Conservation (phyloP, 2,113 vertebrate species). For the Ameiurus melas region DNA sequence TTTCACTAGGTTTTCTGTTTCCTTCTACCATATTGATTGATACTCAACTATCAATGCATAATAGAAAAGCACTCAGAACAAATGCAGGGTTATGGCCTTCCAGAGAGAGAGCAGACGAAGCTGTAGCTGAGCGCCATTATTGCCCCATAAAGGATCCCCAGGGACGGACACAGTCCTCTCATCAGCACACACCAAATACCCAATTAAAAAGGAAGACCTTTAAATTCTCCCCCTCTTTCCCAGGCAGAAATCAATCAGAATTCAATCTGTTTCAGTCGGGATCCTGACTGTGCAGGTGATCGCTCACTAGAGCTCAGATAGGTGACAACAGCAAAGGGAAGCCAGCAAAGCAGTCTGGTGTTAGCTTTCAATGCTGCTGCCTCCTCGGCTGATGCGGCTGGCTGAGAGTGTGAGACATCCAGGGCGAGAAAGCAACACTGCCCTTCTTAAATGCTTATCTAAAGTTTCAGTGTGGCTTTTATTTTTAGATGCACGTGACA, state of each 20-base stretch:
- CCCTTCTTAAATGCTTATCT: constrained; percentile 44
- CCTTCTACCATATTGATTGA: constrained; percentile 80
- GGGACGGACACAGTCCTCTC: constrained; percentile 76
- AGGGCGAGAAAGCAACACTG: constrained; percentile 48
- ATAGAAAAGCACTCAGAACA: constrained; percentile 85
- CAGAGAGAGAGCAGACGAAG: constrained; percentile 75
- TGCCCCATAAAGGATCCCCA: constrained; percentile 81
- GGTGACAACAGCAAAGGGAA: constrained; percentile 79
- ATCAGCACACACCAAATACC: constrained; percentile 84
- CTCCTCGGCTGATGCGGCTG: constrained; percentile 59
- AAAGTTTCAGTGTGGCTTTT: constrained; percentile 42
- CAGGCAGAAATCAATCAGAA: constrained; percentile 81
- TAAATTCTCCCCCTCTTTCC: constrained; percentile 80
- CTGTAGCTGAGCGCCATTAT: constrained; percentile 79
- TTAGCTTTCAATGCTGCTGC: constrained; percentile 70
- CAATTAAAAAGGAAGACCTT: constrained; percentile 81
- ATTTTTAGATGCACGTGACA: constrained; percentile 55
- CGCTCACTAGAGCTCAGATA: constrained; percentile 78
- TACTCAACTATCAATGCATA: constrained; percentile 84
- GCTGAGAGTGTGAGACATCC: constrained; percentile 65
- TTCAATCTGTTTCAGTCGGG: constrained; percentile 80
- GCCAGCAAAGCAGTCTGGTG: constrained; percentile 73
- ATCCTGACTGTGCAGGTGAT: constrained; percentile 83
- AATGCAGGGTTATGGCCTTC: constrained; percentile 83
- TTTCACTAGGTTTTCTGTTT: constrained; percentile 82